These are phyloP conservation scores for Brienomyrus longianalis DNA, from an alignment of 2,113 vertebrate genomes.

Conservation along the genomic window DNA sequence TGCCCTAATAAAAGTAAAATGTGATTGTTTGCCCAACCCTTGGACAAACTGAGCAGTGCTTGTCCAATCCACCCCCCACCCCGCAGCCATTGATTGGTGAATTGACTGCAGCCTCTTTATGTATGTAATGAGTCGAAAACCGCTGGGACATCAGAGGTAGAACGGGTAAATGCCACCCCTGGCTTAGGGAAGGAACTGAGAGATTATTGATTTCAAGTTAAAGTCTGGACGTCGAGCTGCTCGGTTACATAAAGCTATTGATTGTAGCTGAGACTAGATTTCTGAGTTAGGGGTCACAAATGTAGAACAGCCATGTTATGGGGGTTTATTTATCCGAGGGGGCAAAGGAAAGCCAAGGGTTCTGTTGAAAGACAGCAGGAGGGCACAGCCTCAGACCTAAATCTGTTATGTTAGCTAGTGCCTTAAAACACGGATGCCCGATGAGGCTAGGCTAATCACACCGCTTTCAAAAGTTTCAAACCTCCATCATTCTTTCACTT, in stretches of 20 bases:
- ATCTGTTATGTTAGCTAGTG: slow-evolving; percentile 27
- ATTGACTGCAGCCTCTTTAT: neutral
- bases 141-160: neutral
- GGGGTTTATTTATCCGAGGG: neutral
- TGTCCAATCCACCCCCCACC: neutral
- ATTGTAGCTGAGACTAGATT: slow-evolving; percentile 5
- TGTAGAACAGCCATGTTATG: neutral
- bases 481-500: neutral
- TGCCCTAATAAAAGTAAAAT: neutral
- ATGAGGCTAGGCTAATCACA: neutral
- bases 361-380: neutral
- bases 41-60: neutral
- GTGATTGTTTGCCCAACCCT: neutral
- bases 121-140: neutral
- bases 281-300: neutral
- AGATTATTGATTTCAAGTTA: slow-evolving; percentile 14
- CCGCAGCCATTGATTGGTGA: neutral
- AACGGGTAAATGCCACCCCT: neutral
- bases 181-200: neutral
- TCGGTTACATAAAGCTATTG: slow-evolving; percentile 19
- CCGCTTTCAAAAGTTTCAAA: neutral
- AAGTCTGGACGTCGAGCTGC: neutral
- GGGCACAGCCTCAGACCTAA: slow-evolving; percentile 21
- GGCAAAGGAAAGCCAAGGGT: neutral
- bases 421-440: neutral